Base-by-base conservation (phyloP, 2,113 vertebrate genomes). In the Poecilia latipinna region DNA sequence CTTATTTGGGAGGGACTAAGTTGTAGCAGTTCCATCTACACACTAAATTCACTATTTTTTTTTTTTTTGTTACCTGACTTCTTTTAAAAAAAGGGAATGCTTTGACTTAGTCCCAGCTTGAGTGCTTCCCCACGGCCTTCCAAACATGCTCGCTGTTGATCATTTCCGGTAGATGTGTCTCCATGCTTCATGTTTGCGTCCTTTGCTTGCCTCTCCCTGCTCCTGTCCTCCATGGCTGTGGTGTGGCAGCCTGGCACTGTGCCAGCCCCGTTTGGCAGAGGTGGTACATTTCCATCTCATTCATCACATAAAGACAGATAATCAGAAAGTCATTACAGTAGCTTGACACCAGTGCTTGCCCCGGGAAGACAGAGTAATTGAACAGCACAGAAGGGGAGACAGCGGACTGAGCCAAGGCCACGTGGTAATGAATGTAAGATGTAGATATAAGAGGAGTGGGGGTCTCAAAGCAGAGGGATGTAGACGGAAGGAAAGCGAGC, bases 271-370 rank as follows among this genome's bases (percentile, higher is more conserved):
- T 87, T 94, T 90, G 87, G 94, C 89, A 80, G 72, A 72, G 90
- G 91, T 83, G 91, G 70, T 81, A 87, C 91, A 97, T 97, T 94
- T 93, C 94, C 90, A 95, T 96, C 96, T 96, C 90, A 95, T 95
- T 95, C 93, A 95, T 96, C 95, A 95, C 91, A 92, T 95, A 95
- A 94, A 96, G 94, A 95, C 88, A 96, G 91, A 96, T 91, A 94
- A 96, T 94, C 92, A 93, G 93, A 95, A 97, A 96, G 95, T 95
- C 92, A 95, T 96, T 95, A 95, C 91, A 88, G 94, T 90, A 88
- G 93, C 92, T 93, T 95, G 93, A 95, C 93, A 94, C 82, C 93
- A 87, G 82, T 91, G 91, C 93, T 94, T 93, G 93, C 91, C 95
- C 93, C 89, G 88, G 85, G 92, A 92, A 84, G 93, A 96, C 86